phyloP scores from a whole-genome alignment of 2,113 vertebrate species.

The Ahaetulla prasina region DNA sequence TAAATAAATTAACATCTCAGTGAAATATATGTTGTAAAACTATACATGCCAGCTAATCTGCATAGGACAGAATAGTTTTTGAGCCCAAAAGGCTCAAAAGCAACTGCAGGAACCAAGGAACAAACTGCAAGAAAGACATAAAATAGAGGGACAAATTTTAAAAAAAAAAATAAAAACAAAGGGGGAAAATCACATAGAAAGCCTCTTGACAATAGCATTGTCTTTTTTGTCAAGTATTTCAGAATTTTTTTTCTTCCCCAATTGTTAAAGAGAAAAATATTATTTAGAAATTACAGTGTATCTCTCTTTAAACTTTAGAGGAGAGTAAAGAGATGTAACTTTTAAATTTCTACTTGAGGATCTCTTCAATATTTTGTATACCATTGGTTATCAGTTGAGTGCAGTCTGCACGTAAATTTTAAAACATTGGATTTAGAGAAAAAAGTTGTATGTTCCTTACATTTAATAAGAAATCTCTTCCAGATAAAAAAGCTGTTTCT shows the following conservation, averaged over 20 bases:
- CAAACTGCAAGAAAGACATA: neutral
- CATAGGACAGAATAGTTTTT: neutral
- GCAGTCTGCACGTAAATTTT: neutral
- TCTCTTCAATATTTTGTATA: neutral
- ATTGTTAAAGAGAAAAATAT: neutral
- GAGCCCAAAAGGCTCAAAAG: neutral
- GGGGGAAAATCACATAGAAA: neutral
- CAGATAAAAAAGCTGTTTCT: neutral
- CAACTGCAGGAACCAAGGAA: neutral
- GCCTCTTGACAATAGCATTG: neutral
- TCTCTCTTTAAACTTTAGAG: neutral
- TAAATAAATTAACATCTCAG: neutral
- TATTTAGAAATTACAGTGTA: neutral
- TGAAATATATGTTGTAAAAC: neutral
- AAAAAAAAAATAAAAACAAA: neutral
- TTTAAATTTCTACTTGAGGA: neutral
- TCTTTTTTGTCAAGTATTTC: neutral
- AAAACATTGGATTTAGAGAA: neutral
- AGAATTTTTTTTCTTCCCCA: neutral
- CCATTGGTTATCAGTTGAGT: neutral
- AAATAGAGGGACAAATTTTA: neutral
- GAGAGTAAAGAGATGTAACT: neutral
- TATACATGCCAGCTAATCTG: neutral
- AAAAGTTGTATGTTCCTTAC: neutral
- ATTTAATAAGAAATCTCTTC: neutral